Conservation (phyloP, 2,888 invertebrate species). For the Lacanobia wlatinum region DNA sequence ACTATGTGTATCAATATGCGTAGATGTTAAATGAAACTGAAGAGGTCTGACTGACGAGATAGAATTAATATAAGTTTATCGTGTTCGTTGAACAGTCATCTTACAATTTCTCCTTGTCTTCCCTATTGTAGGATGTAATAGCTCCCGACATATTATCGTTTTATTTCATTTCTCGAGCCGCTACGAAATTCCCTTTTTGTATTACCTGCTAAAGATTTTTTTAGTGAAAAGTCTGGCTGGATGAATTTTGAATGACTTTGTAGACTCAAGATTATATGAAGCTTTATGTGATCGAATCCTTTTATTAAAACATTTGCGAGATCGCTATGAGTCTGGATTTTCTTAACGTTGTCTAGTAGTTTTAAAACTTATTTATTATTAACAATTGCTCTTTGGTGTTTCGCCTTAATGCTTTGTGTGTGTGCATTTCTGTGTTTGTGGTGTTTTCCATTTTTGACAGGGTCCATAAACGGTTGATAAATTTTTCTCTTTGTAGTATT, state of each 20-base stretch:
- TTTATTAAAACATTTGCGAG: conserved; percentile 1
- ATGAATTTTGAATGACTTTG: conserved; percentile 67
- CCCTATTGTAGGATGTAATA: conserved; percentile 84
- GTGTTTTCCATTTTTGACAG: conserved; percentile 10
- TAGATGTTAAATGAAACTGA: conserved; percentile 17
- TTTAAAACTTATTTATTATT: not conserved
- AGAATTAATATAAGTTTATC: conserved; percentile 83
- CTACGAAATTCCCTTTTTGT: conserved; percentile 84
- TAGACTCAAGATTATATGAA: conserved; percentile 20
- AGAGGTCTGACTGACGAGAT: conserved; percentile 50
- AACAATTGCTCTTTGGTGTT: not conserved
- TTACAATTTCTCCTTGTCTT: conserved; percentile 84
- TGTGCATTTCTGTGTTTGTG: not conserved
- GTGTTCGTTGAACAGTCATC: conserved; percentile 78
- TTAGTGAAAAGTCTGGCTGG: conserved; percentile 68
- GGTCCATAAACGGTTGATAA: conserved; percentile 60
- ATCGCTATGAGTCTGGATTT: conserved; percentile 2
- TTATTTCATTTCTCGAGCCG: conserved; percentile 84
- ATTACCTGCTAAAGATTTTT: conserved; percentile 78
- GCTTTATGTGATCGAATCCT: conserved; percentile 18
- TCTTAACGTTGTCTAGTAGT: not conserved
- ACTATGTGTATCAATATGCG: not conserved
- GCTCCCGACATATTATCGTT: conserved; percentile 85
- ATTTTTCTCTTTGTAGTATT: conserved; percentile 76
- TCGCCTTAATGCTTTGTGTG: conserved; percentile 3